Base-by-base conservation (phyloP, 1,140 invertebrate genomes). In the Octopus bimaculoides region DNA sequence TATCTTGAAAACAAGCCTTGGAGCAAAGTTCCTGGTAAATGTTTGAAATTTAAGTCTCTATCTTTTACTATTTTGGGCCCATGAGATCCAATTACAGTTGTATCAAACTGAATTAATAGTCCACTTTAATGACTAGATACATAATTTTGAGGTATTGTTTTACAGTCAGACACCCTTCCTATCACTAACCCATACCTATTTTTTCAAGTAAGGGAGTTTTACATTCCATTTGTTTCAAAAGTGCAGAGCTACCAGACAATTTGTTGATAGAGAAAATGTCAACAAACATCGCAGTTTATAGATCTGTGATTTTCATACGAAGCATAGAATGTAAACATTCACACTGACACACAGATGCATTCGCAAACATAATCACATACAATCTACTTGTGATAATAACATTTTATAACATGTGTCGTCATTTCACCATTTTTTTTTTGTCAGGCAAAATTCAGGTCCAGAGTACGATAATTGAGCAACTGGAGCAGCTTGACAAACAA, bases 401-500 rank as follows among this genome's bases (percentile, higher is more conserved):
- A 12, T 61, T 12, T 12, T 12, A 61, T 12, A 61, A 61, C 9
- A 61, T 12, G 17, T 1, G 9, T 12, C 4, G 9, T 61, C 17
- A 61, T 61, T 61, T 61, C 17, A 61, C 26, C 26, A 54, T 7
- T 55, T 55, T 77, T 54, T 66, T 74, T 12, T 73, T 14, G n/a
- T 5, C 69, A 88, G 86, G 87, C 81, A 90, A 90, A 79, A 78
- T 90, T 76, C 82, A 81, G 5, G 83, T 89, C 8, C 83, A 86
- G 56, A 88, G 89, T 7, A 83, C 66, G 6, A 8, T 88, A 66
- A 86, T 87, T 41, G 83, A 89, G 61, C 77, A 87, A 17, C 81
- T 90, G 54, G 86, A 88, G n/a, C 86, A 87, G 78, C 81, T 90
- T 53, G 89, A 90, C 79, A 84, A 87, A 55, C 61, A 87, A 75